Evolutionary conservation across 2,797 vertebrate genomes (phyloP), one percentile per base, ranked within the genome.

Genomic region (Epinephelus awoara): DNA sequence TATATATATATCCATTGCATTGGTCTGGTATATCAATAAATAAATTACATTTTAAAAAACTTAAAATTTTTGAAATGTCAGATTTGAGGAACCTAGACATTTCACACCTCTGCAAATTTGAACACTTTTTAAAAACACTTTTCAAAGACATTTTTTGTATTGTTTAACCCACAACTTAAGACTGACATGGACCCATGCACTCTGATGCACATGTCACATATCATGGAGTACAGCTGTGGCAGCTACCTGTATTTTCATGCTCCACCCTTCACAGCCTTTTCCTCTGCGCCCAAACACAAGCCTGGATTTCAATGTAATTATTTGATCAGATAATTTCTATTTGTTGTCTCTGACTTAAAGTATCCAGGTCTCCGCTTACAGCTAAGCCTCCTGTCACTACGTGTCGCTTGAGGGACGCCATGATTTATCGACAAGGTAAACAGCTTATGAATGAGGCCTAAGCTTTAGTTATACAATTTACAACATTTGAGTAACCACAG

Each of bases 381-480:
- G 44, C 70, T 79, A 74, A 85, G 86, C 83, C 84, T 79, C 89
- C 85, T 89, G 92, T 94, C 93, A 88, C 77, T 55, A 70, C 91
- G 80, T 85, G 89, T 92, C 89, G 90, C 93, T 91, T 69, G 80
- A 86, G 93, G 90, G 91, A 92, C 66, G 57, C 49, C 18, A 74
- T 95, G 95, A 95, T 95, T 94, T 95, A 95, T 96, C 82, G 93
- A 95, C 92, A 92, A 79, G 91, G 94, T 95, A 95, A 95, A 95
- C 94, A 94, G 88, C 88, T 92, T 95, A 95, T 95, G 93, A 95
- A 96, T 94, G 93, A 95, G 88, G 83, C 86, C 85, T 94, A 93
- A 95, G 93, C 93, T 94, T 95, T 93, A 94, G 92, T 94, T 94
- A 95, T 94, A 96, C 94, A 95, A 93, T 95, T 95, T 95, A 94